Base-by-base conservation (phyloP, 1,140 invertebrate species). In the Atta cephalotes region DNA sequence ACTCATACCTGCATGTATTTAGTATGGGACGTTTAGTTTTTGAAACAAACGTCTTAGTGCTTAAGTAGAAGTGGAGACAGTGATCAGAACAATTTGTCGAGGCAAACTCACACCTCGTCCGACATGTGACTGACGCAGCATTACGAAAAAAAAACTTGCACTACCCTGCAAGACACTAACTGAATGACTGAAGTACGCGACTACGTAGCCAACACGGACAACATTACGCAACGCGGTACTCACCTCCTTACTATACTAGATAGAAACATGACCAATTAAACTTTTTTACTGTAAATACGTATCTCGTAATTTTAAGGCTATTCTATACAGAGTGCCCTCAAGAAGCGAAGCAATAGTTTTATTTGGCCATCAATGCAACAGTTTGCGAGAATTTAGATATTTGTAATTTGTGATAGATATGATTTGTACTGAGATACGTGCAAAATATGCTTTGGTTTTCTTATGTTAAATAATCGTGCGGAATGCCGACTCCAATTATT, bases 251-350 rank as follows among this genome's bases (percentile, higher is more conserved):
- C 90, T 93, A 94, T 91, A 86, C 70, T 93, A 92, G 92, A 89
- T 94, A 94, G 92, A 87, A 93, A 93, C 92, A 94, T 92, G 93
- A 95, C 94, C 92, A 94, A 94, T 94, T 94, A 85, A 94, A 93
- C 92, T 94, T 95, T 95, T 95, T 95, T 95, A 95, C 94, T 95
- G 94, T 95, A 95, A 94, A 95, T 95, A 95, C 92, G 92, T 93
- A 93, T 93, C 91, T 94, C 92, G 93, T 94, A 94, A 94, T 95
- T 94, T 94, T 92, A 89, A 94, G 93, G 88, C 92, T 91, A 87
- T 93, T 95, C 90, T 93, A 93, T 93, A 93, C 94, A 95, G 94
- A 93, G 89, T 95, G 91, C 78, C 92, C 92, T 92, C 78, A 91
- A 87, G 14, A 81, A 92, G 14, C 45, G 49, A 88, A 90, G 14